Evolutionary conservation across 2,797 vertebrate genomes (phyloP).

Genomic region (Tapirus indicus): DNA sequence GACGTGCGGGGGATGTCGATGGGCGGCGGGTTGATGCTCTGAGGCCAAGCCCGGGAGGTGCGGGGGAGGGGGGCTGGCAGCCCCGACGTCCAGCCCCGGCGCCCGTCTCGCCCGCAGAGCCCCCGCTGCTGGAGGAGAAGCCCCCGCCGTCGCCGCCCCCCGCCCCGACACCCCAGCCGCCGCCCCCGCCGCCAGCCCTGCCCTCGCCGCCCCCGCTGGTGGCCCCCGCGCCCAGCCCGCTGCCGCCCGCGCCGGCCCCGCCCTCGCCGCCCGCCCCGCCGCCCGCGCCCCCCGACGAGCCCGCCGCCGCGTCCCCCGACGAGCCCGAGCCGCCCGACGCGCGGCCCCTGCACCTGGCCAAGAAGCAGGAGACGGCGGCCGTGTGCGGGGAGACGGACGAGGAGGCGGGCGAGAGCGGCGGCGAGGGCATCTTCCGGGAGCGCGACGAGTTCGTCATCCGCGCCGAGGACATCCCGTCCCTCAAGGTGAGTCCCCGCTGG

Average conservation of each 20-base stretch:
- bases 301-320: slow-evolving; percentile 86
- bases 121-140: slow-evolving; percentile 81
- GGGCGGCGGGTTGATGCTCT: background rate
- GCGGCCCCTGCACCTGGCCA: slow-evolving; percentile 94
- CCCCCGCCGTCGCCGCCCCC: slow-evolving; percentile 74
- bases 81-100: background rate
- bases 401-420: slow-evolving; percentile 95
- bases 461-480: slow-evolving; percentile 94
- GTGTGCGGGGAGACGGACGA: slow-evolving; percentile 94
- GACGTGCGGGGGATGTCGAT: accelerated
- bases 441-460: slow-evolving; percentile 97
- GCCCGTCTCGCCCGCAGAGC: slow-evolving; percentile 53
- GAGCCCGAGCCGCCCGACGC: slow-evolving; percentile 92
- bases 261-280: background rate
- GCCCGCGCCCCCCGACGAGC: slow-evolving; percentile 74
- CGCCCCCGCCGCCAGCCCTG: background rate
- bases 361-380: slow-evolving; percentile 95
- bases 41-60: accelerated
- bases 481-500: slow-evolving; percentile 90
- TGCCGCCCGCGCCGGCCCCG: background rate
- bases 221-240: slow-evolving; percentile 9
- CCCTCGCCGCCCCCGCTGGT: slow-evolving; percentile 50
- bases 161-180: slow-evolving; percentile 45
- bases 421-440: slow-evolving; percentile 97
- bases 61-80: accelerated